Percentiles rank a stretch among this genome's conserved stretches.
These are phyloP conservation scores for Agapornis roseicollis DNA, from an alignment of 2,113 vertebrate species.

Conservation along the genomic window DNA sequence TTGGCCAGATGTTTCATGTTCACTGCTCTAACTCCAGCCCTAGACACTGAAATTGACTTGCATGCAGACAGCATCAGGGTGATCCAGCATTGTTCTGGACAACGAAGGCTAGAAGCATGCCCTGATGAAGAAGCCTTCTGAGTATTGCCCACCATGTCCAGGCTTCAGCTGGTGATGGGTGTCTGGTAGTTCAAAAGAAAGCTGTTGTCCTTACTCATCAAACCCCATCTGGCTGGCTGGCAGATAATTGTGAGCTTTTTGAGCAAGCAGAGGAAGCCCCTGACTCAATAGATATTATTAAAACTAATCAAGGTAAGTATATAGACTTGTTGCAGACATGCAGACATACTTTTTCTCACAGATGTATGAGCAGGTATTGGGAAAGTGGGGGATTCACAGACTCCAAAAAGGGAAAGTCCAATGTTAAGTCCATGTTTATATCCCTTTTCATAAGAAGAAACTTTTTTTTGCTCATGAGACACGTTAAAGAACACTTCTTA, in stretches of 20 bases:
- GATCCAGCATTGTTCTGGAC: not conserved
- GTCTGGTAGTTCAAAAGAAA: not conserved
- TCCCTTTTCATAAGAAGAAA: not conserved
- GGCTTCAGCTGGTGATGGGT: not conserved
- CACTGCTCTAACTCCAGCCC: not conserved
- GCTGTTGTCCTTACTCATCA: not conserved
- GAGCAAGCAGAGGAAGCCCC: not conserved
- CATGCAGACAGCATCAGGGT: accelerated
- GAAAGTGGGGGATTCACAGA: not conserved
- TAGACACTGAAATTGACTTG: not conserved
- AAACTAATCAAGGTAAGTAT: not conserved
- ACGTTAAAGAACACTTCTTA: not conserved
- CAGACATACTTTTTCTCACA: not conserved
- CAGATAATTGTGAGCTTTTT: not conserved
- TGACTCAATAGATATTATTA: not conserved
- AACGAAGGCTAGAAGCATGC: not conserved
- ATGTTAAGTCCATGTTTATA: not conserved
- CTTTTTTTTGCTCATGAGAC: not conserved
- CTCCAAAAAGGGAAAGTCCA: not conserved
- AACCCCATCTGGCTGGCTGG: not conserved
- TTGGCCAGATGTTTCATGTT: not conserved
- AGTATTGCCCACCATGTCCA: not conserved
- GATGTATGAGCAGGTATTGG: not conserved
- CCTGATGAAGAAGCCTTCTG: not conserved
- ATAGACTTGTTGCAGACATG: not conserved